Evolutionary conservation across 2,888 invertebrate species (phyloP).

Genomic region (Leistus spinibarbis): DNA sequence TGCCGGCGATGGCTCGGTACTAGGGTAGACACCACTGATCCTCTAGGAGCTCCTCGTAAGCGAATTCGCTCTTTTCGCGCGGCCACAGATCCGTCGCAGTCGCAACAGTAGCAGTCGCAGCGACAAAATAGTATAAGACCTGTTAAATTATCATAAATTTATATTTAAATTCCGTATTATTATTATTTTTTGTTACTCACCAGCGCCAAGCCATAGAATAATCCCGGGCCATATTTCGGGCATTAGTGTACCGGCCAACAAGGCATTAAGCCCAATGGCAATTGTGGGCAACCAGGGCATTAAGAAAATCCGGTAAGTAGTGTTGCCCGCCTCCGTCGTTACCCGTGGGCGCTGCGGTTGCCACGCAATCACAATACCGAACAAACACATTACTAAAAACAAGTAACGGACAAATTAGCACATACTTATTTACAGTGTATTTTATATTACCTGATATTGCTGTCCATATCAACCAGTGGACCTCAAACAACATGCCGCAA

Average conservation of each 20-base stretch:
- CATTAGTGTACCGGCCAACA: conserved; percentile 63
- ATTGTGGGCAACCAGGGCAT: conserved; percentile 58
- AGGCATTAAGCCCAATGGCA: conserved; percentile 58
- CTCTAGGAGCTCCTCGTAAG: conserved; percentile 60
- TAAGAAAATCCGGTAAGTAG: conserved; percentile 52
- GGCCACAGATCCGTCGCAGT: conserved; percentile 43
- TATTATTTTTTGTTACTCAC: conserved; percentile 51
- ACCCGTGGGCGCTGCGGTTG: conserved; percentile 59
- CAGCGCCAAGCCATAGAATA: conserved; percentile 65
- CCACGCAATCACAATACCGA: conserved; percentile 61
- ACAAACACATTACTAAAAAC: conserved; percentile 60
- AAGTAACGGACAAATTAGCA: too few species aligned
- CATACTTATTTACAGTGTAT: too few species aligned
- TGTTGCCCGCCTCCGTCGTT: conserved; percentile 28
- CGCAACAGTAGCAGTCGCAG: conserved; percentile 55
- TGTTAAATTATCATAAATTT: conserved; percentile 42
- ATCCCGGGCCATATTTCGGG: conserved; percentile 67
- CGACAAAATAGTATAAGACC: conserved; percentile 54
- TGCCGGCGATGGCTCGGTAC: conserved; percentile 41
- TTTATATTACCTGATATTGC: conserved; percentile 5
- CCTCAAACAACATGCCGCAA: conserved; percentile 1
- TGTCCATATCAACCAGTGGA: conserved; percentile 1
- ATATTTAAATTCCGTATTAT: neutral
- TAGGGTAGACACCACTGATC: conserved; percentile 50
- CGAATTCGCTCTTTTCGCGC: conserved; percentile 52